These are phyloP conservation scores for Brotogeris chrysoptera DNA, from an alignment of 2,797 vertebrate species.

Conservation along the genomic window DNA sequence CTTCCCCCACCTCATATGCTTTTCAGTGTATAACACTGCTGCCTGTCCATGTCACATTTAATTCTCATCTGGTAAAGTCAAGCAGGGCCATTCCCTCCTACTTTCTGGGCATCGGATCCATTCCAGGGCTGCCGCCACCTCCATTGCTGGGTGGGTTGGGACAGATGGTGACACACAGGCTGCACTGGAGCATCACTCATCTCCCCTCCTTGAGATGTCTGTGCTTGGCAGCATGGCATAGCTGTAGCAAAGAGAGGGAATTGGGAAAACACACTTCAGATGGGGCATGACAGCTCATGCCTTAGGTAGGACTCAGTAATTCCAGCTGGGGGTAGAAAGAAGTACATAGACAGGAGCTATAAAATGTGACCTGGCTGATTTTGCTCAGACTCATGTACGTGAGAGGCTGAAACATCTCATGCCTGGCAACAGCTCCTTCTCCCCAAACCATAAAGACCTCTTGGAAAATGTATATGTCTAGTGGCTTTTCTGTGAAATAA, in stretches of 20 bases:
- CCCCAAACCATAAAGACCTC: not conserved
- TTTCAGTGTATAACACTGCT: not conserved
- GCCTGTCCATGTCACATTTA: not conserved
- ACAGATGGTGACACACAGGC: not conserved
- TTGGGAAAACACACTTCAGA: not conserved
- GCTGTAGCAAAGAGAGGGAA: not conserved
- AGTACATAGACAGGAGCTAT: not conserved
- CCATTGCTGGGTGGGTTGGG: not conserved
- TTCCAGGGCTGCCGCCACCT: not conserved
- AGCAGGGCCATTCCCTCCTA: not conserved
- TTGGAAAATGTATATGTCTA: slow-evolving; percentile 24
- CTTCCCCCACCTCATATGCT: not conserved
- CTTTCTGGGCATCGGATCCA: not conserved
- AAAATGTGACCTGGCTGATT: not conserved
- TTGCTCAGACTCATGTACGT: not conserved
- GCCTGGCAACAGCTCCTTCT: not conserved
- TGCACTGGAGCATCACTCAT: not conserved
- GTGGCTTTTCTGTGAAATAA: slow-evolving; percentile 45
- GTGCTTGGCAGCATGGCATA: accelerated
- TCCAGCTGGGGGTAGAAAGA: not conserved
- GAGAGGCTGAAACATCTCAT: not conserved
- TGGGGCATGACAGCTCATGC: not conserved
- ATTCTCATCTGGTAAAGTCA: not conserved
- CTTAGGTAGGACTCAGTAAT: not conserved
- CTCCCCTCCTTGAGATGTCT: not conserved